Conservation (phyloP, 2,113 vertebrate genomes). For the Rutilus rutilus region DNA sequence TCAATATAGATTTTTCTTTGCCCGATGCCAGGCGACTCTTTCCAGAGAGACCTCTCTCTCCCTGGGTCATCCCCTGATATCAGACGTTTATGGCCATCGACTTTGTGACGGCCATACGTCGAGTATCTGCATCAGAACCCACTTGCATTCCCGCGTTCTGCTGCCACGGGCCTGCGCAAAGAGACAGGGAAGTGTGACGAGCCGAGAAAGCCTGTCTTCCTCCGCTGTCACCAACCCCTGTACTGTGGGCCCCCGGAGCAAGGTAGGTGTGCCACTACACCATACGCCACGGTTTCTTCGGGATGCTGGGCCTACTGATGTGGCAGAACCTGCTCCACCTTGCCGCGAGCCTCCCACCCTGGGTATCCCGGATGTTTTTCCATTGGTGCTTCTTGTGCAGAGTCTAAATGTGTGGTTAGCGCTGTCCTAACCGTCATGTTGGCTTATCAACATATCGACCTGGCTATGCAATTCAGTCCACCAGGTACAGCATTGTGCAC, state of each 20-base stretch:
- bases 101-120: neutral
- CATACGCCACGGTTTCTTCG: neutral
- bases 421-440: too few relatives aligned
- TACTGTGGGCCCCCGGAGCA: neutral
- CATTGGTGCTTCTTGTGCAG: neutral
- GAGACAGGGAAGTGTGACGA: neutral
- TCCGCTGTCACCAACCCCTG: neutral
- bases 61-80: neutral
- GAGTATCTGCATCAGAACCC: neutral
- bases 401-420: neutral
- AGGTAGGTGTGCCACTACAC: neutral
- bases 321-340: neutral
- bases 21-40: neutral
- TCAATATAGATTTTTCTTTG: neutral
- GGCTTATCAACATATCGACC: too few relatives aligned
- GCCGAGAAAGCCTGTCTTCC: neutral
- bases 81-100: neutral
- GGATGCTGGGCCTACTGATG: neutral
- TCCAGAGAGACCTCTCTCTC: too few relatives aligned
- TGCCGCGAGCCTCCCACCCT: neutral
- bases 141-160: neutral
- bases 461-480: too few relatives aligned
- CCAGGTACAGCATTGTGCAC: too few relatives aligned
- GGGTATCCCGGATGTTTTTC: neutral
- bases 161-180: neutral